Evolutionary conservation across 2,888 invertebrate species (phyloP).

Genomic region (Lamproptera curius): DNA sequence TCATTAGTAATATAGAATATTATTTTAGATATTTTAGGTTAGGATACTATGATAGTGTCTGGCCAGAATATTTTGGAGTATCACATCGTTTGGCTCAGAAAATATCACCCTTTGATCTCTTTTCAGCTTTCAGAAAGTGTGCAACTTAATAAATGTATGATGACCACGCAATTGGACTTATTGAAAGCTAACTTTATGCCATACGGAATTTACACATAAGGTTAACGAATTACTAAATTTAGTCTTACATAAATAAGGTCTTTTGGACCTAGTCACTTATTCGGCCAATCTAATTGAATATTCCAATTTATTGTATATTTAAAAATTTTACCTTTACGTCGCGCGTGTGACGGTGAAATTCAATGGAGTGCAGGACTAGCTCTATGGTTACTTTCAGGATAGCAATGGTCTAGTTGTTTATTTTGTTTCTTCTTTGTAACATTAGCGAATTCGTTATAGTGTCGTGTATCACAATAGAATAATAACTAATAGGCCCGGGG

Average conservation of each 20-base stretch:
- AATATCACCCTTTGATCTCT: conserved; percentile 77
- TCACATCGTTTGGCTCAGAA: conserved; percentile 78
- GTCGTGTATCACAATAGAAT: conserved; percentile 76
- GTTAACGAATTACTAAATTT: conserved; percentile 79
- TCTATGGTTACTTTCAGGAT: conserved; percentile 70
- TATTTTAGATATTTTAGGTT: conserved; percentile 77
- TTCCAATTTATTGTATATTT: conserved; percentile 77
- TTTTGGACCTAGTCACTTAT: conserved; percentile 75
- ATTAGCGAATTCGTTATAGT: conserved; percentile 78
- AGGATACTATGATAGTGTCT: conserved; percentile 78
- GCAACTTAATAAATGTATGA: conserved; percentile 72
- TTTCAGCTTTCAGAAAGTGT: conserved; percentile 76
- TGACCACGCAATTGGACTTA: conserved; percentile 71
- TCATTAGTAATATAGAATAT: conserved; percentile 72
- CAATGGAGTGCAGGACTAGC: conserved; percentile 76
- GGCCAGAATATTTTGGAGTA: conserved; percentile 77
- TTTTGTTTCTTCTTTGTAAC: conserved; percentile 70
- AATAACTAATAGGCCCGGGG: conserved; percentile 70
- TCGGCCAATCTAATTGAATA: conserved; percentile 76
- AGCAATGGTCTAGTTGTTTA: conserved; percentile 77
- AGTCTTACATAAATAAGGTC: conserved; percentile 73
- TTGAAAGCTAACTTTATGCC: conserved; percentile 78
- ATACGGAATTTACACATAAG: conserved; percentile 78
- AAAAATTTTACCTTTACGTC: conserved; percentile 65
- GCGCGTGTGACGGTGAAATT: conserved; percentile 63